Evolutionary conservation across 2,797 vertebrate species (phyloP).

Genomic region (Cossypha heuglini): DNA sequence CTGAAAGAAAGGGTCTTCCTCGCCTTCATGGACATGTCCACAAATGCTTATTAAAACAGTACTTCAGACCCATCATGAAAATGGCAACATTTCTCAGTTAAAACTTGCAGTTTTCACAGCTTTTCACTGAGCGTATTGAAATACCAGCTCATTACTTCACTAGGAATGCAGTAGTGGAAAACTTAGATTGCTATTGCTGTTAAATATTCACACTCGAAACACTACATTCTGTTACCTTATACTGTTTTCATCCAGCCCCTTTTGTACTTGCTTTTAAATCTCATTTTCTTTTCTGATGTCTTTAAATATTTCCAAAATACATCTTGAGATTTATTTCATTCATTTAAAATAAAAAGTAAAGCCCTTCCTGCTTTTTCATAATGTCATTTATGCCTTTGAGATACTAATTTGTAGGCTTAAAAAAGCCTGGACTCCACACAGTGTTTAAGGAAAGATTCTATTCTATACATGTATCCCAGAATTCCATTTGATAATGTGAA

Average conservation of each 20-base stretch:
- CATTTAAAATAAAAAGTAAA: constrained; percentile 57
- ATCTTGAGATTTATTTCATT: constrained; percentile 64
- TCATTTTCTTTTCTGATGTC: neutral
- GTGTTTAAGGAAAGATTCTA: neutral
- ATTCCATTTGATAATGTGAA: neutral
- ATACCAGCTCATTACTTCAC: neutral
- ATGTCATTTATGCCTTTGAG: neutral
- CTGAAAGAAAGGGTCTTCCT: neutral
- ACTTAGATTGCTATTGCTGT: constrained; percentile 36
- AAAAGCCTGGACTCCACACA: neutral
- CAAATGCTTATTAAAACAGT: neutral
- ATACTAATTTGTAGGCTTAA: neutral
- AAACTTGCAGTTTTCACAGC: constrained; percentile 18
- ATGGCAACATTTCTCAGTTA: constrained; percentile 6
- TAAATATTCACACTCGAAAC: constrained; percentile 56
- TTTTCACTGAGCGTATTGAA: neutral
- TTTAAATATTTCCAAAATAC: constrained; percentile 57
- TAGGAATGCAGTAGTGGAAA: neutral
- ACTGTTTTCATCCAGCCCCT: neutral
- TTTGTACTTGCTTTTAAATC: constrained; percentile 45
- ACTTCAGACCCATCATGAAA: neutral
- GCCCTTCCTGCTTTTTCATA: neutral
- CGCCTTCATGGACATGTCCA: neutral
- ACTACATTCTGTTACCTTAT: constrained; percentile 65
- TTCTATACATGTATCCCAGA: neutral